phyloP scores from a whole-genome alignment of 2,113 vertebrate species.

The Podiceps cristatus region DNA sequence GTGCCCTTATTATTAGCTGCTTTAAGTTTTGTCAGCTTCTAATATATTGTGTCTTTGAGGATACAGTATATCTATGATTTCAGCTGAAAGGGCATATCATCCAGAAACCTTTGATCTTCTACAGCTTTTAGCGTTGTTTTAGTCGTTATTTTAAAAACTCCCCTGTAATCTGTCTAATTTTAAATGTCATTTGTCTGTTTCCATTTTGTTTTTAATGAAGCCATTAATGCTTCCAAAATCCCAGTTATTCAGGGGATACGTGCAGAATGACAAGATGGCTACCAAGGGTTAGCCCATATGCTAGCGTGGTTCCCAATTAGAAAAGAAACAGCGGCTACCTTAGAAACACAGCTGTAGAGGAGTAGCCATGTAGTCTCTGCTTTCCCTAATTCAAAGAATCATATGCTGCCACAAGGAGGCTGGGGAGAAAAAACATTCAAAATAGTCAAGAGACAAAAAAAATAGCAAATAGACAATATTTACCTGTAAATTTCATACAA shows the following conservation, averaged over 20 bases:
- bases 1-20: neutral
- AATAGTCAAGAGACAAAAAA: neutral
- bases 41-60: neutral
- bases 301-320: neutral
- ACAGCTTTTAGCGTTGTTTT: neutral
- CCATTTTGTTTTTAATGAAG: neutral
- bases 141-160: neutral
- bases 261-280: neutral
- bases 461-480: neutral
- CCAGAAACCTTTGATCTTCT: neutral
- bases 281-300: neutral
- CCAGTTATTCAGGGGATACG: neutral
- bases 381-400: neutral
- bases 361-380: neutral
- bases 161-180: neutral
- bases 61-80: neutral
- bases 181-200: neutral
- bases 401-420: neutral
- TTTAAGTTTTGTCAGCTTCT: neutral
- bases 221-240: neutral
- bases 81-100: neutral
- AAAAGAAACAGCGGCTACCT: neutral
- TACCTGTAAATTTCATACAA: neutral
- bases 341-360: slow-evolving; percentile 1
- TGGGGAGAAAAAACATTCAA: neutral